Percentiles rank a stretch among this genome's conserved stretches.
These are phyloP conservation scores for Synergus umbraculus DNA, from an alignment of 2,888 invertebrate genomes.

Conservation along the genomic window DNA sequence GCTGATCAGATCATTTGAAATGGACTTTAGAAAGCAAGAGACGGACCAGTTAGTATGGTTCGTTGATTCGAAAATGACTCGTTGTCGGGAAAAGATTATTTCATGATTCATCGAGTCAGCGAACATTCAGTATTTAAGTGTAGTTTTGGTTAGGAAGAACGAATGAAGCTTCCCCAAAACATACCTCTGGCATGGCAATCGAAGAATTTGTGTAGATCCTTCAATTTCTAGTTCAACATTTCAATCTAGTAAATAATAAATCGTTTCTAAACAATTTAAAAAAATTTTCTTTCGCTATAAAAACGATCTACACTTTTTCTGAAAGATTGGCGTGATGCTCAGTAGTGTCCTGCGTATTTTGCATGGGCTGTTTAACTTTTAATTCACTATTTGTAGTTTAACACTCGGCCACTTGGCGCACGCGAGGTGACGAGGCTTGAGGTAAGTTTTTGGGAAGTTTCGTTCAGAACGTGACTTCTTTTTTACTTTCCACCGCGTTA, in stretches of 20 bases:
- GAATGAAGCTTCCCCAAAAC: slow-evolving; percentile 76
- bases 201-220: slow-evolving; percentile 63
- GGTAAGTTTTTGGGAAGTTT: slow-evolving; percentile 72
- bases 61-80: not conserved
- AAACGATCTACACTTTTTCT: slow-evolving; percentile 62
- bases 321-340: slow-evolving; percentile 63
- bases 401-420: slow-evolving; percentile 68
- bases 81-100: not conserved
- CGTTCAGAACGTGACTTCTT: slow-evolving; percentile 40
- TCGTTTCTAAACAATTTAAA: not conserved
- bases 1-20: not conserved
- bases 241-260: not conserved
- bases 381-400: slow-evolving; percentile 72
- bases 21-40: too few relatives aligned
- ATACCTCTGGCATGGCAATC: slow-evolving; percentile 73
- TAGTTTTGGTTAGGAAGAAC: slow-evolving; percentile 74
- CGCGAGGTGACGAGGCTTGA: slow-evolving; percentile 70
- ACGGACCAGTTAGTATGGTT: not conserved
- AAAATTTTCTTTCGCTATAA: not conserved
- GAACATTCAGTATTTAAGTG: slow-evolving; percentile 55
- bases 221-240: not conserved
- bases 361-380: slow-evolving; percentile 72
- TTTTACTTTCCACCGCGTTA: not conserved
- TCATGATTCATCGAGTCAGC: not conserved
- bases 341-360: slow-evolving; percentile 69